phyloP scores from a whole-genome alignment of 2,113 vertebrate species.

The Sebastes fasciatus region DNA sequence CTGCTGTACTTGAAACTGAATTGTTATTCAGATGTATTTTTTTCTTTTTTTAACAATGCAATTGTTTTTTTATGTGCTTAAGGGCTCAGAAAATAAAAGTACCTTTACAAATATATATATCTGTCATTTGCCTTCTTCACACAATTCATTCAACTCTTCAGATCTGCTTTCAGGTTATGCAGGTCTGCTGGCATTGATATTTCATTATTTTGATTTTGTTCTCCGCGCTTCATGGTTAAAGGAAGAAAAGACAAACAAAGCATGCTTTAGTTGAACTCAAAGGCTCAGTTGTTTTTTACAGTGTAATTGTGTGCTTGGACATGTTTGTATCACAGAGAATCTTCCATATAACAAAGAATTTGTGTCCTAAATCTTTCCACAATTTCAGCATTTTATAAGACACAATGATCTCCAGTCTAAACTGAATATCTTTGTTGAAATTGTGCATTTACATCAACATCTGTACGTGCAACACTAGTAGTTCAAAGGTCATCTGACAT shows the following conservation, averaged over 20 bases:
- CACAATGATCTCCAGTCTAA: not conserved
- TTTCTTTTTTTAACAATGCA: slow-evolving; percentile 29
- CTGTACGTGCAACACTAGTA: not conserved
- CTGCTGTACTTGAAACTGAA: slow-evolving; percentile 60
- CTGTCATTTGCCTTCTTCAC: not conserved
- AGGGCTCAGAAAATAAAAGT: slow-evolving; percentile 73
- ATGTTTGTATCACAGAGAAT: not conserved
- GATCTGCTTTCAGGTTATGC: not conserved
- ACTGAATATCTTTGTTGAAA: not conserved
- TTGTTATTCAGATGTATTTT: slow-evolving; percentile 17
- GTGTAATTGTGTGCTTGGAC: not conserved
- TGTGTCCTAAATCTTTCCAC: not conserved
- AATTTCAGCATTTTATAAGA: not conserved
- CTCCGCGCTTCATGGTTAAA: not conserved
- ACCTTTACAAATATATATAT: slow-evolving; percentile 44
- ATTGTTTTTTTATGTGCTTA: slow-evolving; percentile 55
- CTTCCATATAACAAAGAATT: not conserved
- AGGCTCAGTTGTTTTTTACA: accelerated
- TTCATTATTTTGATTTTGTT: not conserved
- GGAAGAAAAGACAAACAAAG: not conserved
- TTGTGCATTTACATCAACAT: not conserved
- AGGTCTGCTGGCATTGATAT: not conserved
- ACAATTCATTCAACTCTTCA: not conserved
- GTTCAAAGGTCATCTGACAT: not conserved
- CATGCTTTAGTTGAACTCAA: not conserved